These are phyloP conservation scores for Girardinus metallicus DNA, from an alignment of 2,797 vertebrate genomes.

Conservation along the genomic window DNA sequence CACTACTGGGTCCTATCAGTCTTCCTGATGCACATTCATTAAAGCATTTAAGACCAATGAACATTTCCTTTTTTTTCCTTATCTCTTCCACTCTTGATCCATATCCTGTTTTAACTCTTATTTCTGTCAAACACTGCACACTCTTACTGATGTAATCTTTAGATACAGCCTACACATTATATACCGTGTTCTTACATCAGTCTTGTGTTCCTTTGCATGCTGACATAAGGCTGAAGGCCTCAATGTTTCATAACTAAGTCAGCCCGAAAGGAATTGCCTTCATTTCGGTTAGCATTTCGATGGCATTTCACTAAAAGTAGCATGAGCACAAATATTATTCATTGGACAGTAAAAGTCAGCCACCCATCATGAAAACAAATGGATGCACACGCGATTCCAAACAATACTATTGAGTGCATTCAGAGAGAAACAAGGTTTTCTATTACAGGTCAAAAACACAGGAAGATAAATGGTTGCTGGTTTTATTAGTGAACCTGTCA, in stretches of 20 bases:
- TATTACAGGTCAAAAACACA: slow-evolving; percentile 26
- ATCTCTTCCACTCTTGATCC: slow-evolving; percentile 7
- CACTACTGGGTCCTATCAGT: slow-evolving; percentile 63
- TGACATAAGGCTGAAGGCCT: slow-evolving; percentile 23
- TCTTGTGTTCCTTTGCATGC: slow-evolving; percentile 22
- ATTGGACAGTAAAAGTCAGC: slow-evolving; percentile 52
- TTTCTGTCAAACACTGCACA: not conserved
- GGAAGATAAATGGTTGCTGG: slow-evolving; percentile 22
- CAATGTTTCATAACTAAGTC: slow-evolving; percentile 42
- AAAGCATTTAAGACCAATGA: slow-evolving; percentile 44
- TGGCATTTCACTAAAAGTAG: slow-evolving; percentile 62
- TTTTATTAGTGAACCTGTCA: slow-evolving; percentile 33
- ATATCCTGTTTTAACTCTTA: slow-evolving; percentile 1
- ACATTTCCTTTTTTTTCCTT: slow-evolving; percentile 9
- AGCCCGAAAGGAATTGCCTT: slow-evolving; percentile 55
- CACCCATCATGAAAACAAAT: slow-evolving; percentile 45
- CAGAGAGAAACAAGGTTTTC: slow-evolving; percentile 34
- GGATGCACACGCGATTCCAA: slow-evolving; percentile 30
- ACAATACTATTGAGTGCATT: slow-evolving; percentile 13
- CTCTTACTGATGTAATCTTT: not conserved
- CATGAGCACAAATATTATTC: slow-evolving; percentile 52
- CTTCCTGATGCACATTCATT: slow-evolving; percentile 47
- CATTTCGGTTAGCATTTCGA: slow-evolving; percentile 80
- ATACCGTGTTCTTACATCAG: slow-evolving; percentile 4
- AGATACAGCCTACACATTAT: not conserved